Conservation (phyloP, 2,888 invertebrate genomes). For the Drosophila niveifrons region DNA sequence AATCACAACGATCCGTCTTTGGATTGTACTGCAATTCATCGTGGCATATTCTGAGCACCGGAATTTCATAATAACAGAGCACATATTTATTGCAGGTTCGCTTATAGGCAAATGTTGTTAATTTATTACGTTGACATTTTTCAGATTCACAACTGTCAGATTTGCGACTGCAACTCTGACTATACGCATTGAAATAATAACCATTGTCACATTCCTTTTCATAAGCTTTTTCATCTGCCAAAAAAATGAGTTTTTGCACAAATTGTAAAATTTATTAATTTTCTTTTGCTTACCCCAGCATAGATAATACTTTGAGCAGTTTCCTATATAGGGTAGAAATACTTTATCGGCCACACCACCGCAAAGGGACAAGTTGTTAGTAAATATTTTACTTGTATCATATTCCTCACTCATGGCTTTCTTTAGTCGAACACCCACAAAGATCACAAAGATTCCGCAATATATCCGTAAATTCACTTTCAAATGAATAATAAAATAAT, state of each 20-base stretch:
- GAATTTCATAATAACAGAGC: slow-evolving; percentile 73
- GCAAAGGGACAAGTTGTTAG: slow-evolving; percentile 63
- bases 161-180: slow-evolving; percentile 54
- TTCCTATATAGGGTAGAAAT: slow-evolving; percentile 67
- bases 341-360: slow-evolving; percentile 61
- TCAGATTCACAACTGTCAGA: slow-evolving; percentile 53
- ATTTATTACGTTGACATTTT: slow-evolving; percentile 20
- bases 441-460: background rate
- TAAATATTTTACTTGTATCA: slow-evolving; percentile 13
- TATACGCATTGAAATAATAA: slow-evolving; percentile 64
- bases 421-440: background rate
- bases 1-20: slow-evolving; percentile 83
- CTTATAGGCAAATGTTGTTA: slow-evolving; percentile 72
- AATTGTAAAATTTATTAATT: background rate
- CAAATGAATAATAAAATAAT: background rate
- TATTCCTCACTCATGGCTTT: background rate
- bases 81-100: slow-evolving; percentile 82
- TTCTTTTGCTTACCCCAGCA: slow-evolving; percentile 62
- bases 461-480: slow-evolving; percentile 38
- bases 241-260: background rate
- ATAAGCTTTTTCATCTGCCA: slow-evolving; percentile 51
- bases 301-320: slow-evolving; percentile 72
- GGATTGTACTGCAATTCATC: slow-evolving; percentile 82
- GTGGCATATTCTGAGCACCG: slow-evolving; percentile 75
- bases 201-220: slow-evolving; percentile 56